Conservation (phyloP, 2,113 vertebrate species). For the Erythrocercus mccallii region DNA sequence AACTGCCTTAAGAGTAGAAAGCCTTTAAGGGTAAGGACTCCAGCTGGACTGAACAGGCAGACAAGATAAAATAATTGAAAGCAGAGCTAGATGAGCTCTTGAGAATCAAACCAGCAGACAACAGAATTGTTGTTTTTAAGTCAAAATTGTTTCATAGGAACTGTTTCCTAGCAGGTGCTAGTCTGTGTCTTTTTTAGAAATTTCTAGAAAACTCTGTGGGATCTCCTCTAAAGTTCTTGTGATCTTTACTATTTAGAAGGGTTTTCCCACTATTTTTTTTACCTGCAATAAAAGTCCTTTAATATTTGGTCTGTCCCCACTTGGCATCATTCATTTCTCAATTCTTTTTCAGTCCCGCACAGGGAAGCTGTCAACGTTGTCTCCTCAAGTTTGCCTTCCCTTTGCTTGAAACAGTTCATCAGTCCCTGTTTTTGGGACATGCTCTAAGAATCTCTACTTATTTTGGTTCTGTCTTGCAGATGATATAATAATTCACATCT, state of each 20-base stretch:
- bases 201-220: not conserved
- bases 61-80: not conserved
- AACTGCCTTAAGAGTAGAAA: not conserved
- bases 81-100: not conserved
- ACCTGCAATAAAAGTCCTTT: not conserved
- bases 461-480: not conserved
- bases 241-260: not conserved
- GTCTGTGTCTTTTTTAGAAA: not conserved
- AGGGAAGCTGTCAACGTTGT: fast-evolving
- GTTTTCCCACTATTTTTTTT: not conserved
- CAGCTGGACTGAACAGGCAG: not conserved
- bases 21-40: not conserved
- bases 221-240: not conserved
- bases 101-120: not conserved
- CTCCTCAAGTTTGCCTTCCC: not conserved
- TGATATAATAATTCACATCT: not conserved
- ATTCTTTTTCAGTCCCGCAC: not conserved
- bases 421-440: not conserved
- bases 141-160: not conserved
- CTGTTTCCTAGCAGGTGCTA: not conserved
- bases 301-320: not conserved
- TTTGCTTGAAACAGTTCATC: not conserved
- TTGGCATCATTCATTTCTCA: not conserved
- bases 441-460: not conserved
- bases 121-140: not conserved